A percentile compares a stretch with the other conserved stretches of the same genome.
These are phyloP conservation scores for Melopsittacus undulatus DNA, from an alignment of 2,797 vertebrate genomes.

Conservation along the genomic window DNA sequence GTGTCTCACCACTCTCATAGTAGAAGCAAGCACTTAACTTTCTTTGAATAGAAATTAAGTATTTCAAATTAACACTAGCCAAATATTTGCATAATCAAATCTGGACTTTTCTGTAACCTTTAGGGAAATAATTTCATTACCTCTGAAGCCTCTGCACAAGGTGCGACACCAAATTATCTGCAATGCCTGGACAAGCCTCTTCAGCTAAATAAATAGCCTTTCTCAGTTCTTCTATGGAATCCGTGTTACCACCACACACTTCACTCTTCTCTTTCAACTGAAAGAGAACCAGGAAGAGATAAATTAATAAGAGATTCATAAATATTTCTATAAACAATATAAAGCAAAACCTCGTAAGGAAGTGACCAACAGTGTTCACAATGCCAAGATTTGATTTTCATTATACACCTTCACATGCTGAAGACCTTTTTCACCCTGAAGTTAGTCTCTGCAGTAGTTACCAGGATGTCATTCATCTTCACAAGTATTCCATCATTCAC, in stretches of 20 bases:
- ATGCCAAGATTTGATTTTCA: neutral
- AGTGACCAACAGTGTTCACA: neutral
- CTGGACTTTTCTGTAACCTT: neutral
- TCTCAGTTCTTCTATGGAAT: constrained; percentile 87
- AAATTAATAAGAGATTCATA: neutral
- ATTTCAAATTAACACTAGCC: neutral
- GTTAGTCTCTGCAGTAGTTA: neutral
- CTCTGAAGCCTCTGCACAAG: constrained; percentile 94
- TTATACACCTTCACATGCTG: neutral
- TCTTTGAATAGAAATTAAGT: neutral
- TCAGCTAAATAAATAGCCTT: constrained; percentile 91
- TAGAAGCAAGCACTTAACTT: neutral
- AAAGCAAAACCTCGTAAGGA: neutral
- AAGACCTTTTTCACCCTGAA: neutral
- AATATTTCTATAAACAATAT: neutral
- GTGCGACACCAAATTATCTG: constrained; percentile 91
- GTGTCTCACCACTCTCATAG: neutral
- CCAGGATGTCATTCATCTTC: neutral
- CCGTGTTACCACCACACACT: constrained; percentile 85
- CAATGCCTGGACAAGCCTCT: constrained; percentile 90
- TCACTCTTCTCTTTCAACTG: constrained; percentile 91
- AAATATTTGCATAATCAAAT: neutral
- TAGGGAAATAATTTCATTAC: constrained; percentile 65
- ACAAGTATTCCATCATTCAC: neutral
- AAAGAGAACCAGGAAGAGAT: neutral